phyloP scores from a whole-genome alignment of 1,140 invertebrate species.

The Trichonephila inaurata region DNA sequence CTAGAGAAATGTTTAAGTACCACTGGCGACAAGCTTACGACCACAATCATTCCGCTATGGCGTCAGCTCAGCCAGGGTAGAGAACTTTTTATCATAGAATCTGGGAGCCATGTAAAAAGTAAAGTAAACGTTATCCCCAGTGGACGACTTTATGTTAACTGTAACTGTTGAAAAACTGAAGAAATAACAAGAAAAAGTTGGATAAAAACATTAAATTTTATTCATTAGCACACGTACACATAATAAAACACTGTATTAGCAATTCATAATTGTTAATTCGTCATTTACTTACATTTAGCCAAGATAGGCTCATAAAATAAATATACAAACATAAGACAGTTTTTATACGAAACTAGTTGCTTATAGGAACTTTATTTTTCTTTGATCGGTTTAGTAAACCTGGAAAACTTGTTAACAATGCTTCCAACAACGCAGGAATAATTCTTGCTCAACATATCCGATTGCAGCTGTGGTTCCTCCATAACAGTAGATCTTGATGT shows the following conservation, averaged over 20 bases:
- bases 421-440: neutral
- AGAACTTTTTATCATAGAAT: too few species aligned
- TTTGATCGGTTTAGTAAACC: slow-evolving; percentile 1
- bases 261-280: slow-evolving; percentile 4
- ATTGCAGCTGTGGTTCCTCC: neutral
- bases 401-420: neutral
- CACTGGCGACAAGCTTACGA: too few species aligned
- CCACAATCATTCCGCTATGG: too few species aligned
- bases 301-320: neutral
- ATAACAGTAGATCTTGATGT: neutral
- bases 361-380: slow-evolving; percentile 4
- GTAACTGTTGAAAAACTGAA: too few species aligned
- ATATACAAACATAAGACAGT: slow-evolving; percentile 15
- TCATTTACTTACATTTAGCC: neutral
- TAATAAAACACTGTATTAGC: neutral
- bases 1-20: too few species aligned
- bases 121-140: too few species aligned
- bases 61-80: too few species aligned
- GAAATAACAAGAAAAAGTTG: too few species aligned
- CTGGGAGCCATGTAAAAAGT: too few species aligned
- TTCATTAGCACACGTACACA: neutral
- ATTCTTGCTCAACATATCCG: neutral
- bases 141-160: too few species aligned
- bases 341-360: slow-evolving; percentile 29
- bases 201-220: neutral